phyloP scores from a whole-genome alignment of 2,888 invertebrate genomes.

The Platycheirus rosarum region DNA sequence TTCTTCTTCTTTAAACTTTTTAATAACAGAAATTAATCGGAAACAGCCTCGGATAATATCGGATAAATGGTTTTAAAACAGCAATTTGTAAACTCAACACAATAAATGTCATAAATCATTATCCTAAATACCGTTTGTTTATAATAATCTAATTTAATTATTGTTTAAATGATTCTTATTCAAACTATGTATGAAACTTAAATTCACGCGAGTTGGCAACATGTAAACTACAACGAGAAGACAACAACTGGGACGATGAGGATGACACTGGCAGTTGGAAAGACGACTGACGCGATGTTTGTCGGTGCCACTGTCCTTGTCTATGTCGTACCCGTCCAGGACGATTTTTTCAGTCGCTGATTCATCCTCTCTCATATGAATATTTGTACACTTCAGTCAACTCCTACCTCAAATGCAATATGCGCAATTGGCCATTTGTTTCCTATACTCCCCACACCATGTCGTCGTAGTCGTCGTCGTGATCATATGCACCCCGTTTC shows the following conservation, averaged over 20 bases:
- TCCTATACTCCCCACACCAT: constrained; percentile 4
- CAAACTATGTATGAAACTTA: background rate
- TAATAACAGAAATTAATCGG: background rate
- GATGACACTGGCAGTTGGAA: constrained; percentile 49
- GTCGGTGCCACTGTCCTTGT: constrained; percentile 56
- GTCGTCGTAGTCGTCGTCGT: constrained; percentile 13
- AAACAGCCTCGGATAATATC: background rate
- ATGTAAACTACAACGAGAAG: background rate
- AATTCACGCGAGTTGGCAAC: constrained; percentile 15
- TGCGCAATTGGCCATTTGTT: constrained; percentile 69
- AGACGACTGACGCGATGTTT: constrained; percentile 46
- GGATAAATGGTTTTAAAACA: too few relatives aligned
- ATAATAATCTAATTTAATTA: too few relatives aligned
- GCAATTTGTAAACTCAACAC: too few relatives aligned
- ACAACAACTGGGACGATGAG: constrained; percentile 8
- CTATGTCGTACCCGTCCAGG: constrained; percentile 42
- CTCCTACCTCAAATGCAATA: constrained; percentile 14
- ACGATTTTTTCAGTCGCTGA: constrained; percentile 54
- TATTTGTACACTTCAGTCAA: constrained; percentile 4
- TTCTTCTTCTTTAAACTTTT: too few relatives aligned
- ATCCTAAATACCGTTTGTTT: too few relatives aligned
- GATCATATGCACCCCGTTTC: constrained; percentile 74
- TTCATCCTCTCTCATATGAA: constrained; percentile 37
- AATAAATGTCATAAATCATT: too few relatives aligned
- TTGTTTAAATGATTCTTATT: too few relatives aligned